Base-by-base conservation (phyloP, 1,140 invertebrate species). In the Calliopsis andreniformis region DNA sequence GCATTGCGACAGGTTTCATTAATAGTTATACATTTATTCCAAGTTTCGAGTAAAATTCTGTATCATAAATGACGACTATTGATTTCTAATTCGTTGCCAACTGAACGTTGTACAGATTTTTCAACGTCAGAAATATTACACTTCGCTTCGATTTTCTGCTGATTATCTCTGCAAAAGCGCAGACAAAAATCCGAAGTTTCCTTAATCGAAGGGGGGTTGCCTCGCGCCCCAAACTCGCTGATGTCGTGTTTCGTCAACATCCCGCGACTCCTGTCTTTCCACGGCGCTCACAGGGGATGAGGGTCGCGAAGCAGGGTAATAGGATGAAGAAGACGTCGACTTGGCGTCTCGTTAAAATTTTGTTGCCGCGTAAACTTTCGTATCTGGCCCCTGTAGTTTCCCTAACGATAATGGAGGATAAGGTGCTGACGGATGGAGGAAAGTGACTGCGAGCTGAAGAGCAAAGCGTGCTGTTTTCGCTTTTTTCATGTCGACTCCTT, bases 321-420 rank as follows among this genome's bases (percentile, higher is more conserved):
- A 43, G 39, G 71, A 71, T 80, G 75, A 76, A 72, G 79, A 68
- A 80, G 58, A 32, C 61, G 62, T 79, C 71, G 66, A 61, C 66
- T 77, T 59, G 10, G 35, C 59, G 47, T 82, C 69, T 78, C 42
- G 67, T 78, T 66, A 78, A 69, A 82, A 83, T 82, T 72, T 83
- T 66, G 68, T 51, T 68, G 63, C 35, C 62, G 62, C 61, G 61
- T 58, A 63, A 81, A 81, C 64, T 81, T 72, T 68, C 32, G 51
- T 69, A 69, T 30, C 64, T 51, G n/a, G 8, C 20, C 20, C 4
- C 14, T 47, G 32, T 64, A 62, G 32, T 49, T 71, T 28, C 23
- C 32, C 20, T 73, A 73, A 73, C 49, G 61, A 45, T 43, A 55
- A 55, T 43, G 61, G 39, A 43, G 49, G 71, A 64, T 66, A 66